Conservation (phyloP, 2,797 vertebrate genomes). For the Enteromius anoplus region DNA sequence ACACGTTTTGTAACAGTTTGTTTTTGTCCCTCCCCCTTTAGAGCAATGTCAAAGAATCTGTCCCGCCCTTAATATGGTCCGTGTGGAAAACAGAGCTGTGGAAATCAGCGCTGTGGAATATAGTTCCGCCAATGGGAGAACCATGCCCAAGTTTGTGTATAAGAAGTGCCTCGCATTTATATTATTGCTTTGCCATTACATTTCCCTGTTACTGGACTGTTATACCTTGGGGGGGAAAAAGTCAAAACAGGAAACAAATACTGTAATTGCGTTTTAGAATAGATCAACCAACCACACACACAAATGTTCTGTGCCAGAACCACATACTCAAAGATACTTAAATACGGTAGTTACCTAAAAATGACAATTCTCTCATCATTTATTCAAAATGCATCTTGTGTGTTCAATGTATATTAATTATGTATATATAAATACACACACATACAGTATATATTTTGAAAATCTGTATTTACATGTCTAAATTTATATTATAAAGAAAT, state of each 20-base stretch:
- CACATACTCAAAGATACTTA: not conserved
- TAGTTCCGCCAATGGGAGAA: constrained; percentile 13
- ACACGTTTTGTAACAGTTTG: constrained; percentile 64
- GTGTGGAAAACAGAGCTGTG: constrained; percentile 51
- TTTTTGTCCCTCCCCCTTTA: constrained; percentile 51
- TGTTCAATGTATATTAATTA: too few relatives aligned
- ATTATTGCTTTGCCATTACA: not conserved
- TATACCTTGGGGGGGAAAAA: not conserved
- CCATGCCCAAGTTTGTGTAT: not conserved
- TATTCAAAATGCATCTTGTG: not conserved
- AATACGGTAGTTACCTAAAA: not conserved
- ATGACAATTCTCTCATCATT: not conserved
- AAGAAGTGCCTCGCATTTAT: not conserved
- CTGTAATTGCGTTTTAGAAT: not conserved
- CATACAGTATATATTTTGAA: too few relatives aligned
- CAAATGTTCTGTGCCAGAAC: not conserved
- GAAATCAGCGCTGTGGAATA: not conserved
- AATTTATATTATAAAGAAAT: too few relatives aligned
- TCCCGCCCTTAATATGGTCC: constrained; percentile 59
- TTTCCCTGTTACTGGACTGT: not conserved
- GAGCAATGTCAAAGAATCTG: constrained; percentile 78
- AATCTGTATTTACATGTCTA: too few relatives aligned
- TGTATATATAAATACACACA: too few relatives aligned
- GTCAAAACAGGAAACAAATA: not conserved
- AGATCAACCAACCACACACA: not conserved